Conservation (phyloP, 64 coral and sea anemone species). For the Trachythela sp. region DNA sequence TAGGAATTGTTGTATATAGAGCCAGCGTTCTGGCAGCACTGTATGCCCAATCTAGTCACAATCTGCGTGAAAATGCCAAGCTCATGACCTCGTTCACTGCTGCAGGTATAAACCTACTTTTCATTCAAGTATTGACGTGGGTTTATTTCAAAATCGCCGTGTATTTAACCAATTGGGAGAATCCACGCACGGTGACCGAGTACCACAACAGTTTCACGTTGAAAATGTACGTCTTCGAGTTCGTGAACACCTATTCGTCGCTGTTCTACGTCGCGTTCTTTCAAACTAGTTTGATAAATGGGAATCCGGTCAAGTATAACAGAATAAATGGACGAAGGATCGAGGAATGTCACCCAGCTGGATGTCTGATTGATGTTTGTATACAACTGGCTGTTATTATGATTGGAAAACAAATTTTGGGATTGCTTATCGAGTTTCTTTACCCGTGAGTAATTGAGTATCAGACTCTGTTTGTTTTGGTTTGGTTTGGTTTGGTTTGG, state of each 20-base stretch:
- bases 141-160: constrained; percentile 47
- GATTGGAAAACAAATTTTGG: constrained; percentile 84
- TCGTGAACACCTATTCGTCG: constrained; percentile 94
- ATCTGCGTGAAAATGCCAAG: constrained; percentile 66
- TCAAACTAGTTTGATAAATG: constrained; percentile 70
- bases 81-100: constrained; percentile 80
- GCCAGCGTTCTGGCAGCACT: constrained; percentile 65
- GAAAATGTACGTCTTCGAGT: constrained; percentile 98
- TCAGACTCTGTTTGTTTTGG: too few relatives aligned
- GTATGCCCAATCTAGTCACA: neutral
- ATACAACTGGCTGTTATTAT: constrained; percentile 89
- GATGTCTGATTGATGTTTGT: constrained; percentile 56
- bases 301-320: constrained; percentile 76
- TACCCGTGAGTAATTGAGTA: constrained; percentile 62
- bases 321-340: constrained; percentile 65
- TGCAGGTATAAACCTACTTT: constrained; percentile 82
- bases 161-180: constrained; percentile 89
- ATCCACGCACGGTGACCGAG: constrained; percentile 83
- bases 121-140: constrained; percentile 43
- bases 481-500: too few relatives aligned
- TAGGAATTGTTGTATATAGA: constrained; percentile 81
- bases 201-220: constrained; percentile 91
- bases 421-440: constrained; percentile 73
- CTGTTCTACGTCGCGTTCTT: constrained; percentile 97
- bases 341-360: constrained; percentile 70